Evolutionary conservation across 35 echinoderm and acorn worm genomes (phyloP), one percentile per base, ranked within the genome.

Genomic region (Nesometra sesokonis): DNA sequence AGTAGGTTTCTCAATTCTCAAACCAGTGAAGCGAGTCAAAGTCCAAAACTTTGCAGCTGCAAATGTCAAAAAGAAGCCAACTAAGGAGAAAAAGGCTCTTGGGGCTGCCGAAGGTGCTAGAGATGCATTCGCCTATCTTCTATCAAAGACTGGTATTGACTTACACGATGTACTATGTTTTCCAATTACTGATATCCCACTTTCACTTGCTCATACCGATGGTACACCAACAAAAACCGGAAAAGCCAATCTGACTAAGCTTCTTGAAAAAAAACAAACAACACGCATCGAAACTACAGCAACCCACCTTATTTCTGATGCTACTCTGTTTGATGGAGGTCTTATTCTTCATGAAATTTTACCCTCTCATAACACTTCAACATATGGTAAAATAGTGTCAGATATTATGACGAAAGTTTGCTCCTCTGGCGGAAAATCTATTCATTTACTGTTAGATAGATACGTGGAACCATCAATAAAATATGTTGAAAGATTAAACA

Each of bases 31-130:
- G 82, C 88, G n/a, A n/a, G n/a, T n/a, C n/a, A n/a, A n/a, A n/a
- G n/a, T 90, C 77, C n/a, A 90, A 82, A 90, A 88, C 86, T 85
- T 90, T 90, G 81, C 82, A 77, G 88, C 80, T 36, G 32, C 38
- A 89, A 89, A 89, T 57, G 76, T 83, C 39, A 89, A 89, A 46
- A 46, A 43, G 52, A 85, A 85, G 30, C 83, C 83, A 47, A 46
- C 83, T 7, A 85, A 43, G 52, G 83, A 85, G 52, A 52, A 85
- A 43, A 85, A 85, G 30, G 83, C 35, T 35, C 83, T 85, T 85
- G 83, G 29, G 83, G 83, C 83, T 29, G 83, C 83, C 52, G 83
- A 37, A 85, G 83, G 83, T 85, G 83, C 34, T 43, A 35, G 83
- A 31, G 83, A 85, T 85, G 83, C 83, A 47, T 85, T 85, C 57